Percentiles rank a stretch among this genome's conserved stretches.
These are phyloP conservation scores for Carollia perspicillata DNA, from an alignment of 2,113 vertebrate species.

Conservation along the genomic window DNA sequence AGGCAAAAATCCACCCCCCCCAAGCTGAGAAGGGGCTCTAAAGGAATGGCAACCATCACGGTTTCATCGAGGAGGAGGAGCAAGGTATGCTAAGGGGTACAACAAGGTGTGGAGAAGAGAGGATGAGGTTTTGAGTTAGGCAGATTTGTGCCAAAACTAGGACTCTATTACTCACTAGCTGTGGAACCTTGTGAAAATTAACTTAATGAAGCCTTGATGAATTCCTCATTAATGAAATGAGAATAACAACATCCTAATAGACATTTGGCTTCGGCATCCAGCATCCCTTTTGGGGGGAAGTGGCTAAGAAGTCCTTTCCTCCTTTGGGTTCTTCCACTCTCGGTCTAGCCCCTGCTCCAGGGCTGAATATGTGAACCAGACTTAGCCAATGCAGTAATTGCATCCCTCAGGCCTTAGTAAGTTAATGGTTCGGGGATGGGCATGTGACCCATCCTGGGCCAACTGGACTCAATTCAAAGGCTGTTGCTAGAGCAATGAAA, in stretches of 20 bases:
- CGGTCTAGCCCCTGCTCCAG: neutral
- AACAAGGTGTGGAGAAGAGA: neutral
- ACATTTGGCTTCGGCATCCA: neutral
- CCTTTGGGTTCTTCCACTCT: neutral
- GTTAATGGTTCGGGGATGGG: neutral
- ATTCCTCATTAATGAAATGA: constrained; percentile 31
- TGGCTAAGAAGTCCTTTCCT: neutral
- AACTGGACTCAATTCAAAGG: neutral
- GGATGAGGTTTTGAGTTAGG: neutral
- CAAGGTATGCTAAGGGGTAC: neutral
- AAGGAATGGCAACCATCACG: neutral
- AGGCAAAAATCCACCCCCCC: neutral
- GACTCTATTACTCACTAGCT: neutral
- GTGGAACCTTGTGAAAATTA: neutral
- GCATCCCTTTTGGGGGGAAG: neutral
- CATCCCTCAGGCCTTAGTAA: neutral
- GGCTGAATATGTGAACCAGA: neutral
- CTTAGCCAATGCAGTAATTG: neutral
- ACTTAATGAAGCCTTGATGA: neutral
- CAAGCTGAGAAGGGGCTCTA: neutral
- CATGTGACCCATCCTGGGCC: neutral
- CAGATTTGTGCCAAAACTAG: neutral
- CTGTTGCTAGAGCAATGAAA: neutral
- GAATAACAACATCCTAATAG: neutral
- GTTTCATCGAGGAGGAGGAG: neutral